These are phyloP conservation scores for Drosophila kohkoa DNA, from an alignment of 1,140 invertebrate genomes.

Conservation along the genomic window DNA sequence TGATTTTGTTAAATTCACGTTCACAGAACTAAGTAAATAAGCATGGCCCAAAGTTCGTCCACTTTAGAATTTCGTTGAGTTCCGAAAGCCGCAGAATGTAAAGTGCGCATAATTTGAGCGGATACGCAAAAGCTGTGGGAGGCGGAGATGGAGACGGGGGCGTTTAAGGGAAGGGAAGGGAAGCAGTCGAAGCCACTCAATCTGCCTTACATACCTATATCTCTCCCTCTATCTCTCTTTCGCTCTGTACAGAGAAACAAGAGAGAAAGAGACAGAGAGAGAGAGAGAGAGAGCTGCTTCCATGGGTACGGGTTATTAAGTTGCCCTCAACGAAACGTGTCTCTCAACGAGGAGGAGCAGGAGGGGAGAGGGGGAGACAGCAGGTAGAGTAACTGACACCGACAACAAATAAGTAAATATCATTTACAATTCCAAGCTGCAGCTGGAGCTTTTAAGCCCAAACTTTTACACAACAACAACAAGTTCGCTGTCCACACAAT, in stretches of 20 bases:
- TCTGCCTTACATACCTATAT: conserved; percentile 5
- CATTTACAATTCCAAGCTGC: conserved; percentile 59
- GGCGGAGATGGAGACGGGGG: no score
- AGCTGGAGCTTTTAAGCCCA: conserved; percentile 40
- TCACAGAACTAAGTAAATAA: conserved; percentile 79
- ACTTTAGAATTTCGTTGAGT: conserved; percentile 35
- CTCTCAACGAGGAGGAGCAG: conserved; percentile 10
- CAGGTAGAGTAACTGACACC: conserved; percentile 66
- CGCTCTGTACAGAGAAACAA: conserved; percentile 30
- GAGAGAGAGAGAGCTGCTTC: no score
- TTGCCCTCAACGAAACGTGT: conserved; percentile 18
- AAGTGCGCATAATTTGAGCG: conserved; percentile 76
- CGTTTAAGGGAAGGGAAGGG: not conserved
- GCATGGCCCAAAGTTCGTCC: conserved; percentile 54
- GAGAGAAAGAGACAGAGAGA: not conserved
- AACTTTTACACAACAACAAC: conserved; percentile 48
- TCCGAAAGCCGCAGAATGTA: conserved; percentile 76
- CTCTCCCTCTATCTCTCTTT: conserved; percentile 4
- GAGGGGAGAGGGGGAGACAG: not conserved
- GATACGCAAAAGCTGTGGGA: not conserved
- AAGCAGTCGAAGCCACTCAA: not conserved
- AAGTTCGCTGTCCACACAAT: conserved; percentile 53
- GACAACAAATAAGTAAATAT: conserved; percentile 62
- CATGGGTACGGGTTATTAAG: conserved; percentile 30
- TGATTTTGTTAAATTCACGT: conserved; percentile 72